Percentiles rank a stretch among this genome's conserved stretches.
These are phyloP conservation scores for Aethes cnicana DNA, from an alignment of 2,888 invertebrate species.

Conservation along the genomic window DNA sequence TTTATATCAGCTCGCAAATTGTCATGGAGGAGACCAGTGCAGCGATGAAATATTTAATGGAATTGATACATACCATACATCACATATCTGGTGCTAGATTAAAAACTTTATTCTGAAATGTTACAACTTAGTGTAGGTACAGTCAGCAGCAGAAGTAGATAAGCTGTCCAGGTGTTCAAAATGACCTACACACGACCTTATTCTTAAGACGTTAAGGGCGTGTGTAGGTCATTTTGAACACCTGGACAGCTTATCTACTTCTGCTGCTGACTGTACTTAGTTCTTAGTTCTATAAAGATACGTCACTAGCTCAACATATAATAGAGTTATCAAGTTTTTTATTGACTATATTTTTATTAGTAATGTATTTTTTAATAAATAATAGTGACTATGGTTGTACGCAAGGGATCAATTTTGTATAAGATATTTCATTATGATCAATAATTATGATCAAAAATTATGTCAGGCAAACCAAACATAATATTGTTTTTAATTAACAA, in stretches of 20 bases:
- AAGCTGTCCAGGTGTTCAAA: too few species aligned
- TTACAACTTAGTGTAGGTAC: too few species aligned
- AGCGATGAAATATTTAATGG: constrained; percentile 45
- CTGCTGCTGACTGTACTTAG: too few species aligned
- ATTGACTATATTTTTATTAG: not conserved
- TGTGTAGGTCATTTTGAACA: constrained; percentile 4
- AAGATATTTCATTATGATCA: too few species aligned
- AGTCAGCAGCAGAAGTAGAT: too few species aligned
- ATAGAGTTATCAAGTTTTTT: not conserved
- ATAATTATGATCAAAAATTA: not conserved
- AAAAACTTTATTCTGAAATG: constrained; percentile 35
- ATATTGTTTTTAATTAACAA: not conserved
- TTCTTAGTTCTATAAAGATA: too few species aligned
- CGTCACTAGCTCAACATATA: too few species aligned
- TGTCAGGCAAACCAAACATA: not conserved
- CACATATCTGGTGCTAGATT: constrained; percentile 54
- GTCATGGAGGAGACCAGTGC: constrained; percentile 36
- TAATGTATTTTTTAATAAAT: not conserved
- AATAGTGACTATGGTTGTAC: too few species aligned
- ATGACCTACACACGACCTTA: too few species aligned
- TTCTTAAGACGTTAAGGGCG: too few species aligned
- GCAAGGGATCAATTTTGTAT: too few species aligned
- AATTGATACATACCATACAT: constrained; percentile 63
- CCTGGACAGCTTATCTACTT: too few species aligned
- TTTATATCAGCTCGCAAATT: constrained; percentile 13